Evolutionary conservation across 2,888 invertebrate genomes (phyloP), one percentile per base, ranked within the genome.

Genomic region (Dorcus parallelipipedus): DNA sequence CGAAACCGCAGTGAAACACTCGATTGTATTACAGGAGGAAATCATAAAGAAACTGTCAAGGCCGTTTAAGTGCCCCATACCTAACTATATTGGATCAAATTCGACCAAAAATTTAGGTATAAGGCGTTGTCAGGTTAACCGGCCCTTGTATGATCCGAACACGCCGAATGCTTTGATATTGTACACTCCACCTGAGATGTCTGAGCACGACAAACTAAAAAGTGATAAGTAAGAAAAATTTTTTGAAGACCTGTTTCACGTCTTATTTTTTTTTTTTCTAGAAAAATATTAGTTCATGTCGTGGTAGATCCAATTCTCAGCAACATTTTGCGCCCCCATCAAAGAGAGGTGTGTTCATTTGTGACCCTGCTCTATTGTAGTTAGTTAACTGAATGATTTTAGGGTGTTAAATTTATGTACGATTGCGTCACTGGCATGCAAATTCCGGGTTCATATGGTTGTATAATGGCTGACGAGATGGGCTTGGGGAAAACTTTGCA

Each of bases 391-490:
- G 26, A 17, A 45, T 58, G 33, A 9, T 69, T 73, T 41, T 71
- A 84, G 83, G 99, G 99, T 39, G 98, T 99, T 0, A 93, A 93
- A 74, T 99, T 99, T 76, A 97, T 99, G 97, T 99, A 96, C 74
- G 97, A 99, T 75, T 99, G 98, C 80, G 97, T 98, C 3, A 95
- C 93, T 7, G 99, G 98, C 1, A 81, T 84, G 41, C 90, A 94
- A 70, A 95, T 96, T 66, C 89, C 91, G 57, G 84, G 86, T 60
- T 90, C 90, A 33, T 90, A 85, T 77, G 99, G 99, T 0, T 99
- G 98, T 71, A 99, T 99, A 49, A 99, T 99, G 98, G 99, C 99
- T 3, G 99, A 99, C 79, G 99, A 99, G 84, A 99, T 99, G 98
- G 97, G 93, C 69, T 82, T 98, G 39, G 98, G 98, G 1, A 99